Evolutionary conservation across 2,113 vertebrate genomes (phyloP), one percentile per base, ranked within the genome.

Genomic region (Puffinus mauretanicus): DNA sequence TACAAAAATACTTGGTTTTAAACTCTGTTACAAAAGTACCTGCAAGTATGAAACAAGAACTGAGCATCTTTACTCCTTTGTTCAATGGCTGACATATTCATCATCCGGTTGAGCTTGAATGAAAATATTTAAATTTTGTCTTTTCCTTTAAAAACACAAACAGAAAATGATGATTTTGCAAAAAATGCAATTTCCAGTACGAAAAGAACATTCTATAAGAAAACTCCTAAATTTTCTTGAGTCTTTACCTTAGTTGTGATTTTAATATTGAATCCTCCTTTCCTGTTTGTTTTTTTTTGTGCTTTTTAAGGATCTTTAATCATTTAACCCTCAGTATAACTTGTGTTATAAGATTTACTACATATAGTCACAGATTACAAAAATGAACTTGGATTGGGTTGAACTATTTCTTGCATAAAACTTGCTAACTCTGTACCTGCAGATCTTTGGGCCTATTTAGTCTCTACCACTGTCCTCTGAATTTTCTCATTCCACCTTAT

Each of bases 351-450:
- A 57, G 26, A 38, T 64, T 62, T 85, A 13, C 9, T 71, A 42
- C 7, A 30, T 49, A 34, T 21, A 54, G 24, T 11, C 52, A 42
- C 17, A 42, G 29, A 76, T 69, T 72, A 52, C 7, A 65, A 46
- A 94, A 79, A 69, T 32, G 1, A 61, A 70, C 2, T 91, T 49
- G 54, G 16, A 69, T 13, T 22, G 4, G 0, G 3, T 83, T 66
- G 40, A 65, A 86, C 3, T 57, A 36, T 72, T 80, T 80, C 2
- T 25, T 77, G 16, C 10, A 19, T 36, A 32, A 76, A 47, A 80
- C 9, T 16, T 38, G 5, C 6, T 65, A 69, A 69, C 1, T 16
- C 3, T 49, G 0, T 26, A n/a, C 16, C 4, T 17, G 9, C 11
- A 64, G 15, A 58, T n/a, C 5, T 88, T 72, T 58, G 25, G 10